These are phyloP conservation scores for Toxostoma redivivum DNA, from an alignment of 2,113 vertebrate species.

Conservation along the genomic window DNA sequence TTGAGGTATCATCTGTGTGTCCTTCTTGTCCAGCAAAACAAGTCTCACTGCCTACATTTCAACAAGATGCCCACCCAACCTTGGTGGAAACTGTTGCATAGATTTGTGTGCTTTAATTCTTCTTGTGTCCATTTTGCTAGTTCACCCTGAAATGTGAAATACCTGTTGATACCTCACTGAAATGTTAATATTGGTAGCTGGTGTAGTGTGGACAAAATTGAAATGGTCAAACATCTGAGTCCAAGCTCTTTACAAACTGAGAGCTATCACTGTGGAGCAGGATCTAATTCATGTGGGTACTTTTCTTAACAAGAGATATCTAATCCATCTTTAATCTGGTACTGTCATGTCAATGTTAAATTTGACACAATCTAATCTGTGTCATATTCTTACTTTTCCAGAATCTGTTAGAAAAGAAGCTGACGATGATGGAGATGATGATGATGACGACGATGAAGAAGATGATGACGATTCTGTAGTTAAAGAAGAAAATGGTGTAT, in stretches of 20 bases:
- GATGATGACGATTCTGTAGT: slow-evolving; percentile 77
- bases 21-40: background rate
- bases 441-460: slow-evolving; percentile 60
- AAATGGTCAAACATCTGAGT: background rate
- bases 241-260: background rate
- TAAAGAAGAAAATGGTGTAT: slow-evolving; percentile 93
- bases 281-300: background rate
- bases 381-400: background rate
- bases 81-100: background rate
- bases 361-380: background rate
- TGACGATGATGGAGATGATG: slow-evolving; percentile 39
- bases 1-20: background rate
- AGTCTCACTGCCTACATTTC: background rate
- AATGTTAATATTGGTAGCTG: background rate
- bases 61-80: rapidly evolving
- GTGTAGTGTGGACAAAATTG: background rate
- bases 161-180: background rate
- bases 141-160: background rate
- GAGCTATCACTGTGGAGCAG: background rate
- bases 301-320: background rate
- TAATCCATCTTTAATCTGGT: background rate
- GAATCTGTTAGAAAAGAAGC: slow-evolving; percentile 55
- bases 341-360: background rate
- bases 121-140: background rate
- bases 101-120: background rate